Conservation (phyloP, 2,113 vertebrate genomes). For the Psephotus haematonotus region DNA sequence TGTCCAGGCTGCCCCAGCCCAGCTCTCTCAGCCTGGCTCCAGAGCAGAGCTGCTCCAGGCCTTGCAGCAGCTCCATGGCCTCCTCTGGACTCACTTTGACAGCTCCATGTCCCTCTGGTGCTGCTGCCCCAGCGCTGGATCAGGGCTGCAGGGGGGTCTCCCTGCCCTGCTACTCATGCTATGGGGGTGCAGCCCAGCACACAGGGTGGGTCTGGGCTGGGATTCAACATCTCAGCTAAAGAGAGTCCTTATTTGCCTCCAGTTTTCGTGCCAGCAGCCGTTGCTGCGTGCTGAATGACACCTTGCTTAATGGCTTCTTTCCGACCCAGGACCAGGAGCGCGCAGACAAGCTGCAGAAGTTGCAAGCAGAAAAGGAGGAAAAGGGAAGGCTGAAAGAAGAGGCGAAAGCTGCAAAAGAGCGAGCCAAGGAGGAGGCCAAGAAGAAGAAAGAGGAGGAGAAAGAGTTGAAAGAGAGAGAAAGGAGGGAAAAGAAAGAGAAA, state of each 20-base stretch:
- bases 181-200: not conserved
- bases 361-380: constrained; percentile 81
- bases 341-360: constrained; percentile 74
- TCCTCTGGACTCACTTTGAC: rapidly evolving
- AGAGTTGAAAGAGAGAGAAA: constrained; percentile 89
- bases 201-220: not conserved
- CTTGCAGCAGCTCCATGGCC: not conserved
- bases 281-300: not conserved
- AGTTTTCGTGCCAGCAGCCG: not conserved
- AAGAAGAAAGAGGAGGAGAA: constrained; percentile 87
- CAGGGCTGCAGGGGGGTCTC: not conserved
- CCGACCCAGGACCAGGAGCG: constrained; percentile 77
- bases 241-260: rapidly evolving
- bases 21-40: not conserved
- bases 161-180: not conserved
- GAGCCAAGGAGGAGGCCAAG: constrained; percentile 86
- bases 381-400: constrained; percentile 86
- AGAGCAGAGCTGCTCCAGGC: not conserved
- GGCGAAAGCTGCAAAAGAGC: constrained; percentile 67
- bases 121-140: not conserved
- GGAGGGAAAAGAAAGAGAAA: constrained; percentile 78
- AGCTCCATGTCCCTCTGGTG: not conserved
- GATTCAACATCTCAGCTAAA: not conserved
- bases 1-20: no score
- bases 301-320: not conserved